These are phyloP conservation scores for Jacana jacana DNA, from an alignment of 2,113 vertebrate genomes.

Conservation along the genomic window DNA sequence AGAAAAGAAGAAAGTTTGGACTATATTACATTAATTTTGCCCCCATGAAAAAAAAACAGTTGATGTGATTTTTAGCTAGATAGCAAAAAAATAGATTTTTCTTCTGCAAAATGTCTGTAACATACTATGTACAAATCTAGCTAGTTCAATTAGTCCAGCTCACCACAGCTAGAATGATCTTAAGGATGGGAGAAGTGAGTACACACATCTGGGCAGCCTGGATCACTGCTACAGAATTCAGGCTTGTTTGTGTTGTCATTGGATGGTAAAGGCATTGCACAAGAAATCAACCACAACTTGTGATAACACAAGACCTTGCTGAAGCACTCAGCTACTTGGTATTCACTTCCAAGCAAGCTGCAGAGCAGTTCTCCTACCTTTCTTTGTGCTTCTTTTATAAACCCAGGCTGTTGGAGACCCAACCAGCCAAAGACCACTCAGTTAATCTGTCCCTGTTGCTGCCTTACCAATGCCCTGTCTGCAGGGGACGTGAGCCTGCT, in stretches of 20 bases:
- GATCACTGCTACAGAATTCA: neutral
- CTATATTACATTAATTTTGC: neutral
- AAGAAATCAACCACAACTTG: neutral
- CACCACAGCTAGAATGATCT: neutral
- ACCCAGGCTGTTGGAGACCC: neutral
- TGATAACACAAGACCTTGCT: neutral
- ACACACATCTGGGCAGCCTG: neutral
- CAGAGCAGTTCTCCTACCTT: neutral
- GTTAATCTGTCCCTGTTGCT: neutral
- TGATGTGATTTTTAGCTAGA: neutral
- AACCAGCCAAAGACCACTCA: neutral
- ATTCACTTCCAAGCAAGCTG: neutral
- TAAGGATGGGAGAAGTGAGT: neutral
- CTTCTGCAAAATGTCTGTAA: neutral
- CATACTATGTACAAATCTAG: neutral
- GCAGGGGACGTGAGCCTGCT: slow-evolving; percentile 82
- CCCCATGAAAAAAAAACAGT: neutral
- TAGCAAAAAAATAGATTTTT: neutral
- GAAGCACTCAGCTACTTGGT: neutral
- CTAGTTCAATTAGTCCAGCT: neutral
- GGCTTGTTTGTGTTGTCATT: neutral
- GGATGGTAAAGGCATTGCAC: neutral
- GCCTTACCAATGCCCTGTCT: slow-evolving; percentile 85
- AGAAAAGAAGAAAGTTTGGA: neutral
- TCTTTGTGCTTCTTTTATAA: neutral